phyloP scores from a whole-genome alignment of 2,797 vertebrate genomes.

The Hemibagrus guttatus region DNA sequence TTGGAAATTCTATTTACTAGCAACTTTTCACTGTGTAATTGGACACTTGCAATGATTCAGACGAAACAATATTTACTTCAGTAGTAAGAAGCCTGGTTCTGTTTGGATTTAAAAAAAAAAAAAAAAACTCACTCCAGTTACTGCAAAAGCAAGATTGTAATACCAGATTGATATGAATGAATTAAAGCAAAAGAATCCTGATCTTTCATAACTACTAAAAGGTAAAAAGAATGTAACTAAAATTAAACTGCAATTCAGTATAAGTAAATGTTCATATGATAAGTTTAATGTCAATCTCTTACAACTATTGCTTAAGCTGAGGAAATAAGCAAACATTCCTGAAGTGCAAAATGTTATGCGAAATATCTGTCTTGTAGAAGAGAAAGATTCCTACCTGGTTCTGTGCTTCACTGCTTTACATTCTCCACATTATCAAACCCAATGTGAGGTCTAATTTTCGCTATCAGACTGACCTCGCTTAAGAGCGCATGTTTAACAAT shows the following conservation, averaged over 20 bases:
- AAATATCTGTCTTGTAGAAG: neutral
- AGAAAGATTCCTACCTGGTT: conserved; percentile 24
- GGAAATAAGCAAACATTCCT: neutral
- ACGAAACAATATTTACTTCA: neutral
- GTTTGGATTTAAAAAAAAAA: too few relatives aligned
- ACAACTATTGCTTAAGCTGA: neutral
- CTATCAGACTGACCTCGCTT: conserved; percentile 34
- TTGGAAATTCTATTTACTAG: neutral
- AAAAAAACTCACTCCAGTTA: neutral
- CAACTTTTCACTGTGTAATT: neutral
- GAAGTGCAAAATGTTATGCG: neutral
- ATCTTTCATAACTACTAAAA: neutral
- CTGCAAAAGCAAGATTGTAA: neutral
- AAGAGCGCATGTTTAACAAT: neutral
- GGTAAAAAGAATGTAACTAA: neutral
- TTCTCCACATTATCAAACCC: neutral
- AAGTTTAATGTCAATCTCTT: neutral
- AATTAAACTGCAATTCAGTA: neutral
- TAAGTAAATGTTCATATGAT: neutral
- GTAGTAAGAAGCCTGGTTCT: too few relatives aligned
- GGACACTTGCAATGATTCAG: neutral
- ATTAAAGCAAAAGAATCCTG: neutral
- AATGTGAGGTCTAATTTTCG: neutral
- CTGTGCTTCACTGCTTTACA: neutral
- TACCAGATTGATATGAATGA: neutral